Conservation (phyloP, 2,888 invertebrate genomes). For the Caenorhabditis sp. region DNA sequence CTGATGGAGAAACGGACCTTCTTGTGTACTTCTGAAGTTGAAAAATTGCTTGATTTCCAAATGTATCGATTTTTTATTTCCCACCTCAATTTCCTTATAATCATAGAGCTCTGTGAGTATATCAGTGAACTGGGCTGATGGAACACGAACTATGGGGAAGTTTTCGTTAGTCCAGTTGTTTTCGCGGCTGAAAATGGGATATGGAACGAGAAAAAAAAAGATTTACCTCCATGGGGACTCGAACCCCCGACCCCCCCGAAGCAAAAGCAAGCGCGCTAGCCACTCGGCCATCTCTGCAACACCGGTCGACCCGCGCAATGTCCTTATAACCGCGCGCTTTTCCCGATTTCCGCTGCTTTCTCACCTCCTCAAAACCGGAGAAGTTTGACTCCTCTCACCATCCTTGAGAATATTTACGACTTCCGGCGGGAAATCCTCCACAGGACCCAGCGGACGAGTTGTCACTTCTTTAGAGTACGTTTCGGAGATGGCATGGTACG, state of each 20-base stretch:
- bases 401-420: conserved; percentile 24
- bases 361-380: conserved; percentile 29
- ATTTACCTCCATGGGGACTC: no score
- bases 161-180: conserved; percentile 46
- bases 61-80: no score
- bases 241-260: no score
- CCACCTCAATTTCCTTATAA: conserved; percentile 42
- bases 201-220: no score
- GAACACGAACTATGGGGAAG: conserved; percentile 47
- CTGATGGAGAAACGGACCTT: conserved; percentile 16
- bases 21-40: conserved; percentile 37
- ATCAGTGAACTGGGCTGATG: conserved; percentile 43
- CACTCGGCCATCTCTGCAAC: no score
- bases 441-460: conserved; percentile 25
- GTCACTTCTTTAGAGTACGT: conserved; percentile 45
- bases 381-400: conserved; percentile 5
- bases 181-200: conserved; percentile 26
- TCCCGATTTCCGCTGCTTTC: neutral
- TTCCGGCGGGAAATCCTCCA: conserved; percentile 21
- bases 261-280: no score
- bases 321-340: no score
- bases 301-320: no score
- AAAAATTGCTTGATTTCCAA: neutral
- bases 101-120: conserved; percentile 45
- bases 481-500: conserved; percentile 36